Base-by-base conservation (phyloP, 2,888 invertebrate species). In the Tenthredo mesomela region DNA sequence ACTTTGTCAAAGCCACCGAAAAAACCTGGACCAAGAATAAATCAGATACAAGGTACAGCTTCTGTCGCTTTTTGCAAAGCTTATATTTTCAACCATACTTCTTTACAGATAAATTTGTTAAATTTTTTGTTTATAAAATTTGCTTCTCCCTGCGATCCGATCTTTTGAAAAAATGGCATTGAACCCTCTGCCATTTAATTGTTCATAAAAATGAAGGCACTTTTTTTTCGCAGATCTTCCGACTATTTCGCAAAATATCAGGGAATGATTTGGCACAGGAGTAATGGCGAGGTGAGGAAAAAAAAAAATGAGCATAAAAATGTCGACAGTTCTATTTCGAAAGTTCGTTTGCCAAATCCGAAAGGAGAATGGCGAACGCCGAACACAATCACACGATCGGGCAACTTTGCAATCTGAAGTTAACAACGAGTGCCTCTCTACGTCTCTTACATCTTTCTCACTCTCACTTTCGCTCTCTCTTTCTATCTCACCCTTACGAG, bases 361-460 rank as follows among this genome's bases (percentile, higher is more conserved):
- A 61, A 37, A 61, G 47, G 83, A 47, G 70, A 84, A 73, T 65
- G 75, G 15, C 70, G 88, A 89, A 90, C 77, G 75, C 9, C 70
- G 88, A 89, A 90, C 87, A 90, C 89, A 91, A 91, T 91, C 91
- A 91, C 89, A 91, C 90, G 91, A 91, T 90, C 90, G 90, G 89
- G 88, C 91, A 91, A 90, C 91, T 91, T 91, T 87, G 88, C 91
- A 90, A 91, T 91, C 88, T 90, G 88, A 89, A 90, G 89, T 91
- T 91, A 90, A 91, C 89, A 87, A 87, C 85, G 87, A 88, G 87
- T 87, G 89, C 89, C 75, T 61, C 78, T 65, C 80, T 37, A 61
- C 54, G 84, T 71, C 54, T 61, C 37, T 78, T 12, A 47, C 40
- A 33, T 85, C 73, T 43, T 29, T 86, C 84, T 50, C 37, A 61